Evolutionary conservation across 1,140 invertebrate species (phyloP).

Genomic region (Papilio polytes): DNA sequence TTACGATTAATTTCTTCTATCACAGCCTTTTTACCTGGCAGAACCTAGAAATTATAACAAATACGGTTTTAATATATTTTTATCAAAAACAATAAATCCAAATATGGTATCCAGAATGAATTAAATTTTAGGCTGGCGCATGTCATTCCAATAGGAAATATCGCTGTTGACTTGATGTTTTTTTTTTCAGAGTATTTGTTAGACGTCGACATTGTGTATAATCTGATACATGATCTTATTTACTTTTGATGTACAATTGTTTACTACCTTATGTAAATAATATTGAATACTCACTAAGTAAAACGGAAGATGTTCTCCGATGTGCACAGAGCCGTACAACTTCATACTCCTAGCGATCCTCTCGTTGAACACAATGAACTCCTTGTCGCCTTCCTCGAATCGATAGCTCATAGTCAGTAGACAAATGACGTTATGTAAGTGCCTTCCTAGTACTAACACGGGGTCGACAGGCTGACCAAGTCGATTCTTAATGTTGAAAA

Average conservation of each 20-base stretch:
- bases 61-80: no score
- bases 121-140: no score
- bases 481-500: constrained; percentile 84
- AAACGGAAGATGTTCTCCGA: constrained; percentile 80
- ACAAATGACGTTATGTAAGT: constrained; percentile 94
- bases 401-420: constrained; percentile 92
- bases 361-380: constrained; percentile 89
- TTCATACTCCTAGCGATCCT: constrained; percentile 92
- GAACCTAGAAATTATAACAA: constrained; percentile 72
- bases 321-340: constrained; percentile 89
- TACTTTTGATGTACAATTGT: no score
- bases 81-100: no score
- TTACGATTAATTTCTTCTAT: constrained; percentile 89
- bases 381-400: constrained; percentile 88
- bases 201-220: no score
- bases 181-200: no score
- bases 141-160: no score
- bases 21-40: constrained; percentile 87
- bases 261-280: background rate
- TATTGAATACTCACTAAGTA: constrained; percentile 54
- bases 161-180: no score
- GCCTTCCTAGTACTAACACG: constrained; percentile 86
- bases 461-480: constrained; percentile 86
- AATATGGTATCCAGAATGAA: no score
- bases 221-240: no score